phyloP scores from a whole-genome alignment of 2,888 invertebrate species.

The Homarus gammarus region DNA sequence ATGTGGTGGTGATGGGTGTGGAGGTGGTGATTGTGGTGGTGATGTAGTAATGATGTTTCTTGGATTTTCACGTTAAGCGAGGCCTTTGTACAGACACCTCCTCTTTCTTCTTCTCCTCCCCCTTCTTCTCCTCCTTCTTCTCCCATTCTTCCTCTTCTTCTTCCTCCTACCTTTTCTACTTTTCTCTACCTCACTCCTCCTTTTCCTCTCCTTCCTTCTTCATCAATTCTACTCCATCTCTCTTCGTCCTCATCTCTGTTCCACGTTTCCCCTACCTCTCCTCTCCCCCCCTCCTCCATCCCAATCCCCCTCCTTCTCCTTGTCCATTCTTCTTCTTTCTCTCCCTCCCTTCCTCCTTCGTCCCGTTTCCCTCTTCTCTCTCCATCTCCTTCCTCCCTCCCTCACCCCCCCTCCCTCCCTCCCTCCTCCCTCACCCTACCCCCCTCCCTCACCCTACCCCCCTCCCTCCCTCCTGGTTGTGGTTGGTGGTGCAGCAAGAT shows the following conservation, averaged over 20 bases:
- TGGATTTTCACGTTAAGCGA: too few species aligned
- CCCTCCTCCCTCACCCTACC: slow-evolving; percentile 27
- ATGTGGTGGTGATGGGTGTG: too few species aligned
- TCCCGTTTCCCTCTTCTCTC: background rate
- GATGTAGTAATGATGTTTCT: too few species aligned
- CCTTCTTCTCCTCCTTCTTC: background rate
- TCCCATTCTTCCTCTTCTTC: background rate
- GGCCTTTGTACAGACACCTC: too few species aligned
- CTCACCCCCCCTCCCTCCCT: slow-evolving; percentile 37
- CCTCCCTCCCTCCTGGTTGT: slow-evolving; percentile 5
- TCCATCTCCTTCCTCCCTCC: background rate
- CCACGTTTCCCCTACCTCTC: slow-evolving; percentile 13
- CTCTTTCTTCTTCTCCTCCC: background rate
- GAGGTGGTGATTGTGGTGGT: too few species aligned
- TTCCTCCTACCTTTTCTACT: background rate
- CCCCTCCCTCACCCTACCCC: slow-evolving; percentile 13
- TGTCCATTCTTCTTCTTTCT: background rate
- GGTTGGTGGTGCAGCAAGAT: too few species aligned
- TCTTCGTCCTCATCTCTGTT: slow-evolving; percentile 16
- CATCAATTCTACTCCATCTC: too few species aligned
- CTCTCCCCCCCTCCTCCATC: slow-evolving; percentile 7
- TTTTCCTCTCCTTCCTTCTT: background rate
- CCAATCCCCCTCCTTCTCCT: background rate
- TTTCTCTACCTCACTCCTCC: background rate
- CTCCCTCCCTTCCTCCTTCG: background rate